phyloP scores from a whole-genome alignment of 2,888 invertebrate species.

The Drosophila monieri region DNA sequence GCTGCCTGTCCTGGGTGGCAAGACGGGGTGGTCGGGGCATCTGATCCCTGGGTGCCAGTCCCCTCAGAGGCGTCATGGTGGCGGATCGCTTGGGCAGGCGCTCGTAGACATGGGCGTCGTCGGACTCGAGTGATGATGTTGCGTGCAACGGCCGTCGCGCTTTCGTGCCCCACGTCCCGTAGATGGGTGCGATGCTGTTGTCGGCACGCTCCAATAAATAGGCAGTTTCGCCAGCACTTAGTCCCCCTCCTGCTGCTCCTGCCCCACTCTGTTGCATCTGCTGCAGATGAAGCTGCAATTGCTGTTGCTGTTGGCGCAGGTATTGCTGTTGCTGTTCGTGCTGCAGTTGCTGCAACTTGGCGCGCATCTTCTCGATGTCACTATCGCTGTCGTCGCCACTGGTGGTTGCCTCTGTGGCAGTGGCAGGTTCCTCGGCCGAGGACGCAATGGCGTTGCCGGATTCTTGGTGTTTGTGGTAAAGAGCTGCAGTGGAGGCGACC shows the following conservation, averaged over 20 bases:
- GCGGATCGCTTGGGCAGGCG: slow-evolving; percentile 78
- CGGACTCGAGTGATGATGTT: slow-evolving; percentile 40
- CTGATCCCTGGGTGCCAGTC: slow-evolving; percentile 73
- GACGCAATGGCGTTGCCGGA: slow-evolving; percentile 54
- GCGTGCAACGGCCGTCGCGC: slow-evolving; percentile 81
- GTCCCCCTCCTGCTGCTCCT: slow-evolving; percentile 19
- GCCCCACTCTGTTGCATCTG: slow-evolving; percentile 56
- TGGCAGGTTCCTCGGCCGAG: slow-evolving; percentile 30
- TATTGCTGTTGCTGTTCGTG: slow-evolving; percentile 73
- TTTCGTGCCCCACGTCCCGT: slow-evolving; percentile 83
- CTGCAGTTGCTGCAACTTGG: slow-evolving; percentile 77
- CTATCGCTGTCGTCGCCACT: slow-evolving; percentile 52
- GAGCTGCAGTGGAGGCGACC: slow-evolving; percentile 79
- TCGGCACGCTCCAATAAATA: slow-evolving; percentile 83
- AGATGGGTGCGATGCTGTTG: slow-evolving; percentile 74
- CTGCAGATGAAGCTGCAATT: slow-evolving; percentile 67
- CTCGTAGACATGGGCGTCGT: slow-evolving; percentile 76
- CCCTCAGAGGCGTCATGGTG: slow-evolving; percentile 78
- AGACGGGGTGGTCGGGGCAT: slow-evolving; percentile 78
- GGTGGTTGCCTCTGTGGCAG: slow-evolving; percentile 27
- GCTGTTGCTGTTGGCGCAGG: slow-evolving; percentile 65
- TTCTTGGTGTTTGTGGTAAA: slow-evolving; percentile 59
- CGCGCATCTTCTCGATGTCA: slow-evolving; percentile 79
- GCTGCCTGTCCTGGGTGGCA: slow-evolving; percentile 60
- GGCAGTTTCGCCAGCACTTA: slow-evolving; percentile 72